phyloP scores from a whole-genome alignment of 2,888 invertebrate species.

The Mesodorylaimus sp. region DNA sequence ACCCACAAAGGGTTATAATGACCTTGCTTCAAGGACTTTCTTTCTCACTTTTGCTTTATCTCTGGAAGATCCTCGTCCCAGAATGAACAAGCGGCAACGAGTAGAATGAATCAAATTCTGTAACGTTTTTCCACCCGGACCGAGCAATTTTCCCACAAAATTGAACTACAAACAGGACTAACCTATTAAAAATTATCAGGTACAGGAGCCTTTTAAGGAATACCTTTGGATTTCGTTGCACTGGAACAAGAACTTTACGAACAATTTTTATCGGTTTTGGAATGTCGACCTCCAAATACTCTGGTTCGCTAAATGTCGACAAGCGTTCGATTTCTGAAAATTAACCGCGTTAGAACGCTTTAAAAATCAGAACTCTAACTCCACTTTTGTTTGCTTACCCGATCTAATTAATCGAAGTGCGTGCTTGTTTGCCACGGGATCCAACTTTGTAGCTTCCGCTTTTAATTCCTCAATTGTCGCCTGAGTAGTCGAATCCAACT shows the following conservation, averaged over 20 bases:
- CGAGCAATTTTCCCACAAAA: constrained; percentile 28
- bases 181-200: neutral
- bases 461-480: neutral
- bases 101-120: constrained; percentile 24
- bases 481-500: constrained; percentile 30
- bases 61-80: constrained; percentile 27
- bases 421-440: neutral
- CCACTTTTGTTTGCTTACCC: no score
- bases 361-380: neutral
- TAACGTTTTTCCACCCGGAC: constrained; percentile 27
- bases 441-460: neutral
- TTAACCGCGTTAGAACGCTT: neutral
- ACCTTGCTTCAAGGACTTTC: neutral
- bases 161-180: constrained; percentile 22
- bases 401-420: neutral
- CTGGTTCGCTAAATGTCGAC: constrained; percentile 25
- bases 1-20: neutral
- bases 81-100: constrained; percentile 28
- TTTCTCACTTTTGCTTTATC: constrained; percentile 21
- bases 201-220: no score
- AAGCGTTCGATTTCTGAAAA: constrained; percentile 21
- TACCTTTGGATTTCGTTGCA: constrained; percentile 25
- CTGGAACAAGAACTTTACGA: constrained; percentile 26
- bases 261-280: constrained; percentile 25
- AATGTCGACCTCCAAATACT: constrained; percentile 28